These are phyloP conservation scores for Pyrgus malvae DNA, from an alignment of 2,888 invertebrate genomes.

Conservation along the genomic window DNA sequence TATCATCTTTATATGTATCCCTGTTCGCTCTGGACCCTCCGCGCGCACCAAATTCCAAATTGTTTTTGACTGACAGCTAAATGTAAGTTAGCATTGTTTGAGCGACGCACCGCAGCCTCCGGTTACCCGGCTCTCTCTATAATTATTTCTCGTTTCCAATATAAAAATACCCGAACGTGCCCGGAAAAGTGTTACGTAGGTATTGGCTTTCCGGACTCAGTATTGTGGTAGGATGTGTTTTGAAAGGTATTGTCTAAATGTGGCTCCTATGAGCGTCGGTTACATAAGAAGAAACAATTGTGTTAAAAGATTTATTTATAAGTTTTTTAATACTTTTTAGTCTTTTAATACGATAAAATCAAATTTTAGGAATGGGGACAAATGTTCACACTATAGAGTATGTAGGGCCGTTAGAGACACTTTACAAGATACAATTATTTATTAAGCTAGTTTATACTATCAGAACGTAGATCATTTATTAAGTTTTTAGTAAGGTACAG, in stretches of 20 bases:
- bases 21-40: slow-evolving; percentile 65
- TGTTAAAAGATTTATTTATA: no score
- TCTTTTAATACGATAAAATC: no score
- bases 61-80: slow-evolving; percentile 83
- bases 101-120: slow-evolving; percentile 70
- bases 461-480: no score
- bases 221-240: not conserved
- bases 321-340: no score
- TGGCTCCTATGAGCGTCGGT: no score
- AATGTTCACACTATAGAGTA: no score
- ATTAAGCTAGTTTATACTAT: no score
- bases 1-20: slow-evolving; percentile 56
- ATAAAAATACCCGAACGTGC: slow-evolving; percentile 30
- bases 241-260: not conserved
- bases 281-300: no score
- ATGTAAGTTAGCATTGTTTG: slow-evolving; percentile 81
- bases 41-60: slow-evolving; percentile 80
- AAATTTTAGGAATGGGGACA: no score
- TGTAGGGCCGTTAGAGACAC: no score
- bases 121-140: slow-evolving; percentile 66
- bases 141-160: slow-evolving; percentile 63
- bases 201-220: slow-evolving; percentile 9
- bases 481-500: no score
- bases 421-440: no score
- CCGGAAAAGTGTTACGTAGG: slow-evolving; percentile 15